A percentile compares a stretch with the other conserved stretches of the same genome.
These are phyloP conservation scores for Neopipo cinnamomea DNA, from an alignment of 2,113 vertebrate genomes.

Conservation along the genomic window DNA sequence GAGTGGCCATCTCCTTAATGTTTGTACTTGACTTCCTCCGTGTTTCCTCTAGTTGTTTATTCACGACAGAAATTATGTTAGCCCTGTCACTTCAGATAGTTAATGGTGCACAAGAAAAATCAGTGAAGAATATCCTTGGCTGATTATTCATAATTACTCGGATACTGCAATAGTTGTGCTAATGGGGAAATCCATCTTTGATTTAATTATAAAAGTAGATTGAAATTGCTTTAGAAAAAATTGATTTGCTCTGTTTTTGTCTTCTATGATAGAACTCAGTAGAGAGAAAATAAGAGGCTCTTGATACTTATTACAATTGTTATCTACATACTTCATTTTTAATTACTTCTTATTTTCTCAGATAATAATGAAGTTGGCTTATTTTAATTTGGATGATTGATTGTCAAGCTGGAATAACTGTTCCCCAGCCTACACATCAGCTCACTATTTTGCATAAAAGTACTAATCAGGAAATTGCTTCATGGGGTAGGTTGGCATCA, in stretches of 20 bases:
- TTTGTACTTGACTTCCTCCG: background rate
- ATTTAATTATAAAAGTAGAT: constrained; percentile 34
- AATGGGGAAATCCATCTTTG: constrained; percentile 32
- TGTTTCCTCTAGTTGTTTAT: background rate
- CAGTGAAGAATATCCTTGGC: background rate
- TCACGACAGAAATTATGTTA: background rate
- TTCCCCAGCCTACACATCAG: background rate
- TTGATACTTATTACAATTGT: background rate
- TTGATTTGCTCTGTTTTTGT: background rate
- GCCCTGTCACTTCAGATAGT: background rate
- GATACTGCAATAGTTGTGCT: background rate
- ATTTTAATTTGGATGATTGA: constrained; percentile 12
- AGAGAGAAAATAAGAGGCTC: background rate
- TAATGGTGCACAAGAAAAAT: constrained; percentile 29
- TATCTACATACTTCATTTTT: constrained; percentile 30
- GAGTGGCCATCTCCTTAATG: background rate
- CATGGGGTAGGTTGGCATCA: background rate
- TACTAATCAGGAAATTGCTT: background rate
- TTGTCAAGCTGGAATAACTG: background rate
- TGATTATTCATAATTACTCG: constrained; percentile 27
- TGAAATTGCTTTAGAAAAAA: background rate
- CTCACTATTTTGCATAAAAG: background rate
- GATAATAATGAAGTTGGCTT: constrained; percentile 68
- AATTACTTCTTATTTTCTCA: constrained; percentile 48
- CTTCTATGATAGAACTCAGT: background rate